Conservation (phyloP, 1,140 invertebrate genomes). For the Wasmannia auropunctata region DNA sequence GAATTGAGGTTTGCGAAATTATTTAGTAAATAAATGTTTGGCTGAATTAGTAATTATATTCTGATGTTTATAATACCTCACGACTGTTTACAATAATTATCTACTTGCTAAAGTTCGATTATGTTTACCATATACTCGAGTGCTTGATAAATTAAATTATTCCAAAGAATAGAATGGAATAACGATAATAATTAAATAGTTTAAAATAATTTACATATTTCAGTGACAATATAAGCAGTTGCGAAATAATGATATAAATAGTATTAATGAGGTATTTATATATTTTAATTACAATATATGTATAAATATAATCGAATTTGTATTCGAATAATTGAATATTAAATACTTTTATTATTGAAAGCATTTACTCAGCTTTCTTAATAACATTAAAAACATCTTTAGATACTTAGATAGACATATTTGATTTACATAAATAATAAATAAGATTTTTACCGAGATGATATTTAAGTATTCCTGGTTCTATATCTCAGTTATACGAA, state of each 20-base stretch:
- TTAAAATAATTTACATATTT: slow-evolving; percentile 8
- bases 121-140: neutral
- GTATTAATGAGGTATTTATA: neutral
- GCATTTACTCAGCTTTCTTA: too few species aligned
- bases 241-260: neutral
- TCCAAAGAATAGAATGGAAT: neutral
- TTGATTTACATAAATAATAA: neutral
- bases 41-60: neutral
- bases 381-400: neutral
- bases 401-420: neutral
- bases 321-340: neutral
- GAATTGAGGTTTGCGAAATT: neutral
- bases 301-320: too few species aligned
- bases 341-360: neutral
- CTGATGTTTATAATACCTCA: slow-evolving; percentile 9
- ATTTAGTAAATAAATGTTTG: slow-evolving; percentile 17
- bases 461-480: neutral
- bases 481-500: neutral
- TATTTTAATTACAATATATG: neutral
- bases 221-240: neutral
- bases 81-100: slow-evolving; percentile 23
- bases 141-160: slow-evolving; percentile 5
- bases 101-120: neutral
- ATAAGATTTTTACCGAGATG: neutral
- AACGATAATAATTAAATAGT: neutral